These are phyloP conservation scores for Acrocera orbiculus DNA, from an alignment of 2,888 invertebrate genomes.

Conservation along the genomic window DNA sequence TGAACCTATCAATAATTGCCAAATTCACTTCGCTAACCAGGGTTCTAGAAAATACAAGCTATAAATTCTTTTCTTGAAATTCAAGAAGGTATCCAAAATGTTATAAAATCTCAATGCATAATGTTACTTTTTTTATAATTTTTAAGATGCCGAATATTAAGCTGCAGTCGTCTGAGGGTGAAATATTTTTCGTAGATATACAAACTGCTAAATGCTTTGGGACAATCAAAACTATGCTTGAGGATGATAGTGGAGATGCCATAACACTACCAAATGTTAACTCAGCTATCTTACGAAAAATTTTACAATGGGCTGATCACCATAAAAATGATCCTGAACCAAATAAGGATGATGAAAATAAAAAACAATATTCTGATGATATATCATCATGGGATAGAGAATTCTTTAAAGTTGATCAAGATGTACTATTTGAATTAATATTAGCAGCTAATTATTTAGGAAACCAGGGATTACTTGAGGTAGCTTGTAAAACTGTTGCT, in stretches of 20 bases:
- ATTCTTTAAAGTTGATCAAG: conserved; percentile 95
- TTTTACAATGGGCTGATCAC: conserved; percentile 81
- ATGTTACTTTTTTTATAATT: no score
- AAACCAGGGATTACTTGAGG: conserved; percentile 87
- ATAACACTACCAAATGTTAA: conserved; percentile 96
- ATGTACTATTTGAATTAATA: conserved; percentile 88
- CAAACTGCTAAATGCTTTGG: conserved; percentile 96
- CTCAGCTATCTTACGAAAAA: conserved; percentile 89
- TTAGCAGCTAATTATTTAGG: conserved; percentile 94
- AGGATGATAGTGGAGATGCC: conserved; percentile 79
- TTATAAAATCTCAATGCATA: no score
- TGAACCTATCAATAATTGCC: no score
- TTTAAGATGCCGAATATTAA: conserved; percentile 67
- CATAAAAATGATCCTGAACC: conserved; percentile 92
- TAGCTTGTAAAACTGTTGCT: conserved; percentile 95
- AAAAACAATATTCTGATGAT: conserved; percentile 96
- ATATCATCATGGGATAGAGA: conserved; percentile 99
- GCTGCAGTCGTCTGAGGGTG: conserved; percentile 86
- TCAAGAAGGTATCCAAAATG: no score
- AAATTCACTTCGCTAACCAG: no score
- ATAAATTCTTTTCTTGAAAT: no score
- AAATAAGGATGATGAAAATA: conserved; percentile 93
- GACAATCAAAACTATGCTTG: conserved; percentile 96
- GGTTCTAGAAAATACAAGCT: no score
- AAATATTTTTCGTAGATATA: conserved; percentile 89